Conservation (phyloP, 2,888 invertebrate genomes). For the Drosophila koepferae region DNA sequence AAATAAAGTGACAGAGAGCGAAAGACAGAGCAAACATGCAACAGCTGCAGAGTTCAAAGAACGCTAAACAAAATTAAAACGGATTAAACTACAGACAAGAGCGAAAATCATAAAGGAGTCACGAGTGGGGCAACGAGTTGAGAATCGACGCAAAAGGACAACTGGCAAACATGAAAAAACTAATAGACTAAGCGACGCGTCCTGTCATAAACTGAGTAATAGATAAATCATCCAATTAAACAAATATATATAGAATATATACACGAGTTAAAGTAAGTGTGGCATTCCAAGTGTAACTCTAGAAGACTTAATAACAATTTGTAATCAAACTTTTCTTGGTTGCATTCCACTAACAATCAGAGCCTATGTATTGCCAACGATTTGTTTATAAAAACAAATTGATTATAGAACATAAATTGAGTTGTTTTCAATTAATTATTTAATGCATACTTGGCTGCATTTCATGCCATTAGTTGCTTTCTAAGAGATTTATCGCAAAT, state of each 20-base stretch:
- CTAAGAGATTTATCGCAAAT: neutral
- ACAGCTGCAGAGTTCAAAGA: slow-evolving; percentile 70
- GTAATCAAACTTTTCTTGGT: slow-evolving; percentile 18
- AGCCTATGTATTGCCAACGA: neutral
- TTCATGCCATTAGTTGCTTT: neutral
- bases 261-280: neutral
- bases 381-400: neutral
- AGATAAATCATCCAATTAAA: slow-evolving; percentile 28
- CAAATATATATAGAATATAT: neutral
- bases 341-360: slow-evolving; percentile 17
- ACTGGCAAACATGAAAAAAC: neutral
- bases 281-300: slow-evolving; percentile 4
- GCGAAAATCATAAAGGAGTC: neutral
- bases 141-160: no score
- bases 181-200: slow-evolving; percentile 5
- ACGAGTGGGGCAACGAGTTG: neutral
- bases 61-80: slow-evolving; percentile 59
- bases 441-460: neutral
- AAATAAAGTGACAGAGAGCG: no score
- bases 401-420: neutral
- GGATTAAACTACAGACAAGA: slow-evolving; percentile 46
- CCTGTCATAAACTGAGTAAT: slow-evolving; percentile 31
- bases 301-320: slow-evolving; percentile 18
- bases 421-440: slow-evolving; percentile 1
- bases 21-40: slow-evolving; percentile 1